Evolutionary conservation across 2,113 vertebrate genomes (phyloP).

Genomic region (Lonchura striata): DNA sequence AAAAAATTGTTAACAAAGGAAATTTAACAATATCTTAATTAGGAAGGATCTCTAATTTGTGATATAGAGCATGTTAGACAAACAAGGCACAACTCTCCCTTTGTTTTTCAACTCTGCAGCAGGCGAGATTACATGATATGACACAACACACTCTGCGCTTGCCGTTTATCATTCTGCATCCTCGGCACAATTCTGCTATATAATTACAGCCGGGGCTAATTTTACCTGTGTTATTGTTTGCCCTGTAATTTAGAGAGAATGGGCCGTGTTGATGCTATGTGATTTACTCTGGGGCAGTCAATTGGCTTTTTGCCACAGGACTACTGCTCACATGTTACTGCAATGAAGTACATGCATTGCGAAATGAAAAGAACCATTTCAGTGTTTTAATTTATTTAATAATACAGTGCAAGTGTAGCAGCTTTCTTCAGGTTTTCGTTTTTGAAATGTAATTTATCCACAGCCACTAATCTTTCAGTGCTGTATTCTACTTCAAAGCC

Average conservation of each 20-base stretch:
- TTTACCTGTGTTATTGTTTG: conserved; percentile 76
- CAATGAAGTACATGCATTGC: background rate
- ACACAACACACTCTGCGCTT: conserved; percentile 25
- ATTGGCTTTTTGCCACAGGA: conserved; percentile 42
- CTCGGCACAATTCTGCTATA: conserved; percentile 19
- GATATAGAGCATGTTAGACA: conserved; percentile 74
- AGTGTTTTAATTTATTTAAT: conserved; percentile 19
- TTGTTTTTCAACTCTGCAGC: conserved; percentile 68
- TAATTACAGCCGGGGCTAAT: conserved; percentile 71
- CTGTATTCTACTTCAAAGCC: conserved; percentile 30
- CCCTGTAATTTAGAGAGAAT: conserved; percentile 68
- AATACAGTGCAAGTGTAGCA: background rate
- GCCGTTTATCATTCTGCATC: conserved; percentile 65
- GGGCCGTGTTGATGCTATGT: background rate
- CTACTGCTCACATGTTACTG: background rate
- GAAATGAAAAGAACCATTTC: conserved; percentile 40
- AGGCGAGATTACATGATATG: conserved; percentile 74
- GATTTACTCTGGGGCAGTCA: conserved; percentile 28
- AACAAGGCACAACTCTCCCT: conserved; percentile 72
- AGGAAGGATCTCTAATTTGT: conserved; percentile 76
- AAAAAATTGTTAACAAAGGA: conserved; percentile 79
- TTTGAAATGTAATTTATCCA: background rate
- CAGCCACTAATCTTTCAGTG: background rate
- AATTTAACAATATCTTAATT: conserved; percentile 81
- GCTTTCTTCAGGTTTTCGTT: conserved; percentile 9